phyloP scores from a whole-genome alignment of 1,140 invertebrate genomes.

The Sitophilus oryzae region DNA sequence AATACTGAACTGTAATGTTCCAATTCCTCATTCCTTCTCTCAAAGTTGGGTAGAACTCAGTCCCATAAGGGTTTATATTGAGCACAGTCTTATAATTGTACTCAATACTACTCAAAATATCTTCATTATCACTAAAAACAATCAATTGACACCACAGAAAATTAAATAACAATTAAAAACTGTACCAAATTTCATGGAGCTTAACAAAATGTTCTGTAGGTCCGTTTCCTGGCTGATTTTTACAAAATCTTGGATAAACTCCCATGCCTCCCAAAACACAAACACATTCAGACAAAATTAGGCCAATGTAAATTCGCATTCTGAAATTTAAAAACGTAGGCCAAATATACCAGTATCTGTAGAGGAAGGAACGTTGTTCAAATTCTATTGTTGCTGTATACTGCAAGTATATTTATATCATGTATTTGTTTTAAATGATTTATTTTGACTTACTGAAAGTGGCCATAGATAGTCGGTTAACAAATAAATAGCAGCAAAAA shows the following conservation, averaged over 20 bases:
- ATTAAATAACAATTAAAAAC: neutral
- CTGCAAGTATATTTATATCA: slow-evolving; percentile 48
- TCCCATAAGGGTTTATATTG: slow-evolving; percentile 72
- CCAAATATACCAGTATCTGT: slow-evolving; percentile 78
- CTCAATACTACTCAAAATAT: slow-evolving; percentile 37
- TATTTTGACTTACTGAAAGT: slow-evolving; percentile 55
- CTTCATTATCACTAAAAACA: slow-evolving; percentile 17
- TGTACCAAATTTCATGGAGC: slow-evolving; percentile 49
- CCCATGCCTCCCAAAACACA: slow-evolving; percentile 86
- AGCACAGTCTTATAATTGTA: slow-evolving; percentile 80
- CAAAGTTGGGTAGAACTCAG: slow-evolving; percentile 71
- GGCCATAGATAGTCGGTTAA: slow-evolving; percentile 64
- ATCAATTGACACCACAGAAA: neutral
- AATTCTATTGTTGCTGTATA: slow-evolving; percentile 66
- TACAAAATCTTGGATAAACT: slow-evolving; percentile 71
- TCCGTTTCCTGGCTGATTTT: slow-evolving; percentile 72
- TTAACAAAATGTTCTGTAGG: slow-evolving; percentile 60
- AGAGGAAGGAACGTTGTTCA: slow-evolving; percentile 60
- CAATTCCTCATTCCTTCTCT: slow-evolving; percentile 82
- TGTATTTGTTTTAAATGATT: neutral
- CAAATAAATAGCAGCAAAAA: slow-evolving; percentile 65
- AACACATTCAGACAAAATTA: slow-evolving; percentile 85
- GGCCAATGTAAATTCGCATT: slow-evolving; percentile 82
- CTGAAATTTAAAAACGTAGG: slow-evolving; percentile 83
- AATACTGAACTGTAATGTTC: slow-evolving; percentile 95